These are phyloP conservation scores for Rhagium mordax DNA, from an alignment of 2,888 invertebrate genomes.

Conservation along the genomic window DNA sequence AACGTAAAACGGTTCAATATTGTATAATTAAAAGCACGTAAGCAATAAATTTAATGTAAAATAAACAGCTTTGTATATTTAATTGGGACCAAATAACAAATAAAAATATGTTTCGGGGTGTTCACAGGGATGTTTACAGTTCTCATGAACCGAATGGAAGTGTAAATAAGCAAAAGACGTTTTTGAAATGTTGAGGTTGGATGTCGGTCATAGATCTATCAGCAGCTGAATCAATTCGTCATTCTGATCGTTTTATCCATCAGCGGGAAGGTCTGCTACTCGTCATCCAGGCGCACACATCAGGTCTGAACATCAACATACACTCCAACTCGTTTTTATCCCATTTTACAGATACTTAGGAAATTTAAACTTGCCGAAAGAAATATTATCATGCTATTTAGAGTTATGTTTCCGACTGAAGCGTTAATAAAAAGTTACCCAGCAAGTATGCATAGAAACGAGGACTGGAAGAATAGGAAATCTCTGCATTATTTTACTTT, in stretches of 20 bases:
- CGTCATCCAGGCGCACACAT: conserved; percentile 45
- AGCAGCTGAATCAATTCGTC: conserved; percentile 63
- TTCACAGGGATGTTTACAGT: conserved; percentile 27
- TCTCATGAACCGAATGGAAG: conserved; percentile 25
- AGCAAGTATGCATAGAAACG: not conserved
- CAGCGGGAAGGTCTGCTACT: conserved; percentile 55
- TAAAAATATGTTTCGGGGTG: conserved; percentile 26
- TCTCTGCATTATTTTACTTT: not conserved
- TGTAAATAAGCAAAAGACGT: conserved; percentile 26
- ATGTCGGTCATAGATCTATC: conserved; percentile 64
- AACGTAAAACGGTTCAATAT: conserved; percentile 24
- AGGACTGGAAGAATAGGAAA: not conserved
- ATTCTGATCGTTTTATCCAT: conserved; percentile 60
- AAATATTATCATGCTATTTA: conserved; percentile 41
- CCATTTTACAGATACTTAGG: conserved; percentile 48
- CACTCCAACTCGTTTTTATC: conserved; percentile 45
- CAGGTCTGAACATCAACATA: conserved; percentile 44
- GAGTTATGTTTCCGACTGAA: conserved; percentile 43
- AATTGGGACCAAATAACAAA: conserved; percentile 31
- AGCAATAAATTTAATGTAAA: conserved; percentile 30
- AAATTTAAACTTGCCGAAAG: conserved; percentile 44
- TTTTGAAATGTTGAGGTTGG: conserved; percentile 32
- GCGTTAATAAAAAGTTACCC: not conserved
- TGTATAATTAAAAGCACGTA: conserved; percentile 23
- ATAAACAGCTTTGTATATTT: conserved; percentile 33